phyloP scores from a whole-genome alignment of 2,113 vertebrate genomes.

The Bombycilla garrulus region DNA sequence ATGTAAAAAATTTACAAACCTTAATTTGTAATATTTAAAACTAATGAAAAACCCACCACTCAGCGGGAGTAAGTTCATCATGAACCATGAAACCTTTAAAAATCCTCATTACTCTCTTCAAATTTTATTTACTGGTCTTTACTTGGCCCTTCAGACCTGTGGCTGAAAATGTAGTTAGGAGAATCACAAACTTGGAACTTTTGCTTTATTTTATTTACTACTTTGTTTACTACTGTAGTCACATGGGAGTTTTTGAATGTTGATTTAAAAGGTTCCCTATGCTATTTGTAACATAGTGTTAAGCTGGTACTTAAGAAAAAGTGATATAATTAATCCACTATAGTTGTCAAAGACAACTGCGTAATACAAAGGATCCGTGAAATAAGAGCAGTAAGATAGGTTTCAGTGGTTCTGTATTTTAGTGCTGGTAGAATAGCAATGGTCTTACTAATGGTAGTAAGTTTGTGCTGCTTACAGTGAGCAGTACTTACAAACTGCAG shows the following conservation, averaged over 20 bases:
- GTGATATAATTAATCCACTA: not conserved
- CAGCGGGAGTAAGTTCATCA: not conserved
- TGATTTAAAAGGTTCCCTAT: not conserved
- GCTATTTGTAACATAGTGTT: not conserved
- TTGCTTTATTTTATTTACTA: not conserved
- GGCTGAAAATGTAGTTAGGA: not conserved
- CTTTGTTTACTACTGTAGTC: not conserved
- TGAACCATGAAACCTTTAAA: not conserved
- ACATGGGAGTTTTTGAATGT: not conserved
- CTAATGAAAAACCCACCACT: not conserved
- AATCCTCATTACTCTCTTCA: not conserved
- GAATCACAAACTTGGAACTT: not conserved
- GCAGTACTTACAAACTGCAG: not conserved
- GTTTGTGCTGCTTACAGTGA: not conserved
- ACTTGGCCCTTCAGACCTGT: not conserved
- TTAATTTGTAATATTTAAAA: not conserved
- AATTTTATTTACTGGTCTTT: not conserved
- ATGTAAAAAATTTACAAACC: not conserved
- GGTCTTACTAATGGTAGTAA: not conserved
- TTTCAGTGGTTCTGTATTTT: not conserved
- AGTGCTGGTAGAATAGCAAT: not conserved
- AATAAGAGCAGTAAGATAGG: not conserved
- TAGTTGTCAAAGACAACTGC: not conserved
- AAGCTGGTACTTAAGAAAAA: not conserved
- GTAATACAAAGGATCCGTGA: not conserved